Conservation (phyloP, 1,140 invertebrate genomes). For the Bombus breviceps region DNA sequence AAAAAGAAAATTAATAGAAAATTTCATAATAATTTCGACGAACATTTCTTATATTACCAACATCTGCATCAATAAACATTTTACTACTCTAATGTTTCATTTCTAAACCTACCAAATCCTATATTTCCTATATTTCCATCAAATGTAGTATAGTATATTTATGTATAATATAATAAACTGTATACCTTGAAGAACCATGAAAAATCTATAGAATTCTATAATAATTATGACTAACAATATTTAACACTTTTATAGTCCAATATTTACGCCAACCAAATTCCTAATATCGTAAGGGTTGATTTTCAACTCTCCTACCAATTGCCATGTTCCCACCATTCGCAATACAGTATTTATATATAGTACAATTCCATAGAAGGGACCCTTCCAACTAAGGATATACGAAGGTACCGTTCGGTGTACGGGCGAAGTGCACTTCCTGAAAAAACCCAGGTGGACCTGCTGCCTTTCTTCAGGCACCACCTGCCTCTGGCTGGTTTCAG, state of each 20-base stretch:
- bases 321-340: no score
- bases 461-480: constrained; percentile 55
- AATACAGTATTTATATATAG: neutral
- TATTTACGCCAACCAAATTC: neutral
- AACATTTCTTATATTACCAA: no score
- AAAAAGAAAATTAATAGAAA: no score
- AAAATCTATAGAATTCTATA: neutral
- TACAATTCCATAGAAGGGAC: neutral
- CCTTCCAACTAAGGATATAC: constrained; percentile 19
- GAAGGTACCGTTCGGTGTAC: constrained; percentile 40
- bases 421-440: constrained; percentile 54
- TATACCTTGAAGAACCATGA: no score
- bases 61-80: fast-evolving
- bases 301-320: neutral
- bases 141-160: no score
- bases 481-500: constrained; percentile 43
- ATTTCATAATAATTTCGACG: no score
- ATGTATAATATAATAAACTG: no score
- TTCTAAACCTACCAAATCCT: no score
- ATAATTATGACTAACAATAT: neutral
- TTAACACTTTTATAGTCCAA: no score
- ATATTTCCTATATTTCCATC: no score
- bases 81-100: no score
- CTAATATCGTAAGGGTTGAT: neutral
- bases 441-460: constrained; percentile 58